Evolutionary conservation across 2,888 invertebrate species (phyloP), one percentile per base, ranked within the genome.

Genomic region (Tridacna gigas): DNA sequence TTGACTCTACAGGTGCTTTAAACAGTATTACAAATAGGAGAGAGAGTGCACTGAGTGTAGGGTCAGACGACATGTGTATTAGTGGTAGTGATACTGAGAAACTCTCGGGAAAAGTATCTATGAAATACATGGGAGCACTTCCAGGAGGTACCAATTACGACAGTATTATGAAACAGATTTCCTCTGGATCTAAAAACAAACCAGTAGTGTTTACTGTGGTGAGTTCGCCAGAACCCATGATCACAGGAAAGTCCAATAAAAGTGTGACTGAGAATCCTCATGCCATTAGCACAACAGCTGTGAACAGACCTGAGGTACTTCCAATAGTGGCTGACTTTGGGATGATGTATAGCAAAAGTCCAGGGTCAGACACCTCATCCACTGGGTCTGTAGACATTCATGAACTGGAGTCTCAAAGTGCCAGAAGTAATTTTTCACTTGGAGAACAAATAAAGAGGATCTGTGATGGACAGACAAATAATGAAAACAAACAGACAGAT

Each of bases 61-160:
- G 77, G 26, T 85, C 87, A 18, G 84, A 84, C 66, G 83, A 83
- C 61, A 63, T 75, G 74, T 25, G 80, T 47, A 20, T 75, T 18
- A 83, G 83, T 80, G 88, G 85, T 7, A 83, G 83, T 82, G 88
- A 88, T 71, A 71, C 67, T 13, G 87, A 87, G 67, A 84, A 81
- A 51, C 77, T 78, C 20, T 66, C 76, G 48, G 80, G 77, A 1
- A 83, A 69, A 63, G 84, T 89, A 3, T 89, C 89, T 56, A 77
- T 90, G 66, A 88, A 89, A 69, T 90, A 89, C 77, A 89, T 90
- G 90, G 90, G 90, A 5, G 84, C 84, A n/a, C 69, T 90, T 12
- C 86, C 89, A 3, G 82, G 84, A 11, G 86, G 84, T 4, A 67
- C 84, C 25, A 80, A 85, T 60, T 84, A 85, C 76, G 82, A 83